phyloP scores from a whole-genome alignment of 2,113 vertebrate species.

The Falcunculus frontatus region DNA sequence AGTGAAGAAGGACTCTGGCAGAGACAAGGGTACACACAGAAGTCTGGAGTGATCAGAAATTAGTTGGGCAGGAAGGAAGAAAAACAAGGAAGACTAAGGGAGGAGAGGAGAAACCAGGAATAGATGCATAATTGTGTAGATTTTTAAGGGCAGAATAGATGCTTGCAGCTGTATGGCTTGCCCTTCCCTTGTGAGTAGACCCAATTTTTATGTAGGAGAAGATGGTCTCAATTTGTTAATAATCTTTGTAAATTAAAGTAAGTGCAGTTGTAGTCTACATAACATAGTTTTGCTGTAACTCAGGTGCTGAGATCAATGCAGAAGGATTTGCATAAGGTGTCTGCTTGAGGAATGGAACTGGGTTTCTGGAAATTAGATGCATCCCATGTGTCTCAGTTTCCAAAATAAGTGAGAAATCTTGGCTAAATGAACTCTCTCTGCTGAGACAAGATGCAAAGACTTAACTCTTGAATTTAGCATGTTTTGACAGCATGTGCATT shows the following conservation, averaged over 20 bases:
- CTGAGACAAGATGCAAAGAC: background rate
- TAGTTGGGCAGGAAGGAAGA: background rate
- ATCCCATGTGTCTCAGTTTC: background rate
- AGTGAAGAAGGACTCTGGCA: background rate
- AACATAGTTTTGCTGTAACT: background rate
- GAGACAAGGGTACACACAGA: fast-evolving
- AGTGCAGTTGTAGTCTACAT: background rate
- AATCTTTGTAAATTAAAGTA: background rate
- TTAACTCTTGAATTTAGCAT: background rate
- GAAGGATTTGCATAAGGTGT: background rate
- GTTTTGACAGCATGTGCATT: background rate
- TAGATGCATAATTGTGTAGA: background rate
- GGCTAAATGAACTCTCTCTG: background rate
- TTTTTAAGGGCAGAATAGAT: background rate
- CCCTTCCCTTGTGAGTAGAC: background rate
- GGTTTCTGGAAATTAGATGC: background rate
- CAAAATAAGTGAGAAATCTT: background rate
- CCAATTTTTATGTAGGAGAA: background rate
- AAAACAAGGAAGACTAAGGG: background rate
- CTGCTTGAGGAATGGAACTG: background rate
- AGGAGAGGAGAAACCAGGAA: background rate
- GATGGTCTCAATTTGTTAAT: background rate
- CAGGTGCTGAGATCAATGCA: background rate
- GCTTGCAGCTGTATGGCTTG: background rate
- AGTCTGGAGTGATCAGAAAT: background rate